These are phyloP conservation scores for Norana najaformis DNA, from an alignment of 2,888 invertebrate species.

Conservation along the genomic window DNA sequence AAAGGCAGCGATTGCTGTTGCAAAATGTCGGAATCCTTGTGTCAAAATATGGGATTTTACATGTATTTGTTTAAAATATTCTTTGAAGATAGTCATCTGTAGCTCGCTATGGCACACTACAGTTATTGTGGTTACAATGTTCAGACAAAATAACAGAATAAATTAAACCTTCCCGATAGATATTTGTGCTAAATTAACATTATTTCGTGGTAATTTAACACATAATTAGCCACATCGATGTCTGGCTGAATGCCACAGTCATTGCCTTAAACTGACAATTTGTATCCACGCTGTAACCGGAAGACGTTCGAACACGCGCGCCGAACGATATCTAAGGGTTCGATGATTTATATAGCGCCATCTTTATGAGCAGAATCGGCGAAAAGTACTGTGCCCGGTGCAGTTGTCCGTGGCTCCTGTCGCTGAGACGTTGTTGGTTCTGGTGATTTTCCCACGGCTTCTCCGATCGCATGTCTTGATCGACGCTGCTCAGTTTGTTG, in stretches of 20 bases:
- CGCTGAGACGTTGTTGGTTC: background rate
- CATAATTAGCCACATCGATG: background rate
- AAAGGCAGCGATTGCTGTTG: background rate
- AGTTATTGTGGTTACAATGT: background rate
- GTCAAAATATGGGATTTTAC: background rate
- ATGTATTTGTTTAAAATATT: background rate
- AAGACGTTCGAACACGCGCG: no score
- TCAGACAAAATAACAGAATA: background rate
- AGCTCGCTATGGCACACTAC: background rate
- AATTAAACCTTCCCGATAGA: background rate
- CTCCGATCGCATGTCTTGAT: background rate
- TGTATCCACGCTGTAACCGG: no score
- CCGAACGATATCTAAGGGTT: background rate
- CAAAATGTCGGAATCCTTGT: conserved; percentile 2
- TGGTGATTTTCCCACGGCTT: background rate
- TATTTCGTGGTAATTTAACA: background rate
- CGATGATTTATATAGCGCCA: background rate
- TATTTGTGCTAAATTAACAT: background rate
- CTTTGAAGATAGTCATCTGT: background rate
- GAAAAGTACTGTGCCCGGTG: background rate
- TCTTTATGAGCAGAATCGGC: background rate
- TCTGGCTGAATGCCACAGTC: background rate
- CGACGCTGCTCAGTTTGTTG: background rate
- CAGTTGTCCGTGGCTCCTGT: background rate
- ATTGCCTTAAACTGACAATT: background rate